Percentiles rank a stretch among this genome's conserved stretches.
Conservation (phyloP, 2,888 invertebrate species). For the Galerucella pusilla region DNA sequence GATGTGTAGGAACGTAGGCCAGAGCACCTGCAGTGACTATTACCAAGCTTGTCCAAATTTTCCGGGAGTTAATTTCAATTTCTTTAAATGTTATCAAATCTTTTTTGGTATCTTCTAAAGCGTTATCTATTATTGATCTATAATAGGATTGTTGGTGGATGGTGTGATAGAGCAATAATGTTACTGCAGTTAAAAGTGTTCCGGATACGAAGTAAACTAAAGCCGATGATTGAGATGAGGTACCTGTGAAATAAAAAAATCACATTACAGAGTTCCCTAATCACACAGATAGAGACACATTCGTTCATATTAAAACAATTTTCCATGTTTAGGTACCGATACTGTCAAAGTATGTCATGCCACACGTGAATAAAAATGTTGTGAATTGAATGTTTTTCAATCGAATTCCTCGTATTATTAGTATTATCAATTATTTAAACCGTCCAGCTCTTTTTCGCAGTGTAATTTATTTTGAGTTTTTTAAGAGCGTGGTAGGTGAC, state of each 20-base stretch:
- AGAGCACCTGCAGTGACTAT: conserved; percentile 33
- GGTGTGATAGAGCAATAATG: conserved; percentile 23
- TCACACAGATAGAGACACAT: too few relatives aligned
- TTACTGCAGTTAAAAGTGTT: conserved; percentile 18
- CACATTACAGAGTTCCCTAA: neutral
- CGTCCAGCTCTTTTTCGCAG: too few relatives aligned
- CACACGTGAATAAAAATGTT: too few relatives aligned
- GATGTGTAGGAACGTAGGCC: conserved; percentile 37
- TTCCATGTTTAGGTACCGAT: too few relatives aligned
- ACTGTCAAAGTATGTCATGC: too few relatives aligned
- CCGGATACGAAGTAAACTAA: conserved; percentile 40
- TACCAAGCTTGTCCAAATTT: conserved; percentile 40
- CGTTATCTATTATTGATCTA: conserved; percentile 24
- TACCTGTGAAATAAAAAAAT: conserved; percentile 9
- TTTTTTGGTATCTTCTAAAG: conserved; percentile 28
- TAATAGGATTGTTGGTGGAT: conserved; percentile 31
- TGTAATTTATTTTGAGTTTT: too few relatives aligned
- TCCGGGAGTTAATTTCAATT: conserved; percentile 14
- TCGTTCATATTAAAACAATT: too few relatives aligned
- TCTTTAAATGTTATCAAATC: conserved; percentile 29
- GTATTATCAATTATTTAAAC: too few relatives aligned
- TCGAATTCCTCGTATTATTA: too few relatives aligned
- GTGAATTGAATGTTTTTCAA: too few relatives aligned
- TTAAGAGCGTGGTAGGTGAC: too few relatives aligned
- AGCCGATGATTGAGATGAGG: conserved; percentile 36